Base-by-base conservation (phyloP, 2,797 vertebrate genomes). In the Hemitrygon akajei region DNA sequence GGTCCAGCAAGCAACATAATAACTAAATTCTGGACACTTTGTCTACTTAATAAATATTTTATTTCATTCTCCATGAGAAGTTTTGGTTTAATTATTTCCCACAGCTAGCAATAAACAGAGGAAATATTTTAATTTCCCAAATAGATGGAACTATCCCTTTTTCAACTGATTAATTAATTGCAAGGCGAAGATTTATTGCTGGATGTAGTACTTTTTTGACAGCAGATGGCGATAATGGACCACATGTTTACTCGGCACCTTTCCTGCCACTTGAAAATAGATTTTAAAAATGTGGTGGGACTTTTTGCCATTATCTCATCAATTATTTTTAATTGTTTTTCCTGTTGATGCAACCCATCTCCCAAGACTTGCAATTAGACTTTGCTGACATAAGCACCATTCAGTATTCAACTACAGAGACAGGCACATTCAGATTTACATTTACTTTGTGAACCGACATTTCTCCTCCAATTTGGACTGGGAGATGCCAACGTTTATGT, bases 161-260 rank as follows among this genome's bases (percentile, higher is more conserved):
- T 89, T 34, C 2, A 84, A 14, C 4, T 47, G 47, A 47, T 47
- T 47, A 3, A 25, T 58, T 27, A 60, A 0, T 34, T 66, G 84
- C 1, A 7, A 34, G 7, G 60, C 34, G 14, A 63, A 56, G 75
- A 30, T 63, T 37, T 18, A 27, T 66, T 69, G 30, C n/a, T 87
- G 22, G n/a, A 0, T 37, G 86, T 20, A 37, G 16, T 66, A 10
- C 7, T 6, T 37, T 89, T 22, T 37, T 66, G n/a, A 60, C 86
- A 89, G 86, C 63, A 69, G 86, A 37, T 69, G 86, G 86, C 22
- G 34, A 66, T 69, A 66, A 20, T 89, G n/a, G 86, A 89, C 63
- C 63, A 40, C 22, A 34, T 69, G n/a, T 89, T 1, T 20, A 37
- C 4, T 22, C 63, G 10, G 6, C 30, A 20, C n/a, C 60, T 22